A percentile compares a stretch with the other conserved stretches of the same genome.
phyloP scores from a whole-genome alignment of 2,113 vertebrate genomes.

The Capreolus pygargus region DNA sequence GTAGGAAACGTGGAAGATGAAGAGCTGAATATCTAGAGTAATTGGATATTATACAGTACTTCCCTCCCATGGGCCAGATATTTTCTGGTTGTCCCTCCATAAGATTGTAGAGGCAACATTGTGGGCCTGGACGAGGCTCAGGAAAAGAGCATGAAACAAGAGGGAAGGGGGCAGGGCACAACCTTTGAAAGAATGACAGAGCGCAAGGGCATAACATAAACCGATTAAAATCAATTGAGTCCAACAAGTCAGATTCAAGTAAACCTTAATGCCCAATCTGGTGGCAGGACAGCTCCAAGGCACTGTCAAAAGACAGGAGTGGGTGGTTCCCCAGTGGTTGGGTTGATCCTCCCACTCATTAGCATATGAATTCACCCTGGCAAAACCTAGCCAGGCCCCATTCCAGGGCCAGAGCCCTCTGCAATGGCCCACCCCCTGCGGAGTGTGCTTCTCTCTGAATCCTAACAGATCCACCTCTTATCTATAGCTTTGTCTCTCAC shows the following conservation, averaged over 20 bases:
- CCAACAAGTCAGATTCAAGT: background rate
- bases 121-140: background rate
- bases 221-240: background rate
- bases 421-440: no score
- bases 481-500: background rate
- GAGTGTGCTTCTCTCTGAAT: no score
- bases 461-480: no score
- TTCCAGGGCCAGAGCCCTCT: rapidly evolving
- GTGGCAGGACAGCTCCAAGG: background rate
- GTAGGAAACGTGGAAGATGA: background rate
- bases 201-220: background rate
- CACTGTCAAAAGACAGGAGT: background rate
- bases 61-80: background rate
- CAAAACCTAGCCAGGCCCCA: no score
- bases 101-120: background rate
- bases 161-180: background rate
- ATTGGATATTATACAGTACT: background rate
- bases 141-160: background rate
- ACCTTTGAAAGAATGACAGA: background rate
- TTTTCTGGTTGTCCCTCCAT: background rate
- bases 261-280: background rate
- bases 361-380: background rate
- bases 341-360: background rate
- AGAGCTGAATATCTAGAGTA: background rate
- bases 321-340: background rate